Percentiles rank a stretch among this genome's conserved stretches.
These are phyloP conservation scores for Tetranychus piercei DNA, from an alignment of 2,888 invertebrate species.

Conservation along the genomic window DNA sequence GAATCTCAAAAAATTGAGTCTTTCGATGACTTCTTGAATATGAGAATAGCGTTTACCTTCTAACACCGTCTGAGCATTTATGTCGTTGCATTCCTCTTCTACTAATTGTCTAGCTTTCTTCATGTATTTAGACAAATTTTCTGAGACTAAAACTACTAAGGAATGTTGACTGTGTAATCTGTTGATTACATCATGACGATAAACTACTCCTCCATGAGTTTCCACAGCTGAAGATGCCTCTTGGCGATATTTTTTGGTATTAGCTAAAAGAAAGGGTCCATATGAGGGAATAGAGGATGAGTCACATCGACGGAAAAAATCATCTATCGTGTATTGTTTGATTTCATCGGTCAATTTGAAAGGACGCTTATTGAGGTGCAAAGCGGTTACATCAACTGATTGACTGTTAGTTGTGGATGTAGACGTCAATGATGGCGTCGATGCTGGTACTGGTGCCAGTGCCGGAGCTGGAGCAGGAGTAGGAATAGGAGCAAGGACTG, in stretches of 20 bases:
- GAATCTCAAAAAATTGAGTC: slow-evolving; percentile 75
- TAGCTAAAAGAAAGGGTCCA: slow-evolving; percentile 10
- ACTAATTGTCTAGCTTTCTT: slow-evolving; percentile 52
- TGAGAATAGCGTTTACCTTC: slow-evolving; percentile 75
- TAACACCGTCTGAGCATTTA: slow-evolving; percentile 45
- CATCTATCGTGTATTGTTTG: not conserved
- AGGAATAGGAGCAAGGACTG: not conserved
- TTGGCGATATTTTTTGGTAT: not conserved
- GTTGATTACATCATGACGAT: slow-evolving; percentile 59
- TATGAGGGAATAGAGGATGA: slow-evolving; percentile 25
- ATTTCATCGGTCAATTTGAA: not conserved
- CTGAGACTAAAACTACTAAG: slow-evolving; percentile 76
- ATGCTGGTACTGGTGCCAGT: not conserved
- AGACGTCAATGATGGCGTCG: not conserved
- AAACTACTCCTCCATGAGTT: slow-evolving; percentile 28
- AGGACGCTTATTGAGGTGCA: not conserved
- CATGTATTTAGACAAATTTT: slow-evolving; percentile 71
- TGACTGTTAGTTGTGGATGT: not conserved
- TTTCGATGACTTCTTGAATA: slow-evolving; percentile 73
- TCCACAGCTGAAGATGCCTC: not conserved
- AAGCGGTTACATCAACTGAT: not conserved
- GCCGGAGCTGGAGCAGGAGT: not conserved
- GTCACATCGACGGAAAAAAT: not conserved
- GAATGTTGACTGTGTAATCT: slow-evolving; percentile 75
- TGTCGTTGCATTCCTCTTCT: slow-evolving; percentile 34